Percentiles rank a stretch among this genome's conserved stretches.
These are phyloP conservation scores for Tetrapedia diversipes DNA, from an alignment of 2,888 invertebrate species.

Conservation along the genomic window DNA sequence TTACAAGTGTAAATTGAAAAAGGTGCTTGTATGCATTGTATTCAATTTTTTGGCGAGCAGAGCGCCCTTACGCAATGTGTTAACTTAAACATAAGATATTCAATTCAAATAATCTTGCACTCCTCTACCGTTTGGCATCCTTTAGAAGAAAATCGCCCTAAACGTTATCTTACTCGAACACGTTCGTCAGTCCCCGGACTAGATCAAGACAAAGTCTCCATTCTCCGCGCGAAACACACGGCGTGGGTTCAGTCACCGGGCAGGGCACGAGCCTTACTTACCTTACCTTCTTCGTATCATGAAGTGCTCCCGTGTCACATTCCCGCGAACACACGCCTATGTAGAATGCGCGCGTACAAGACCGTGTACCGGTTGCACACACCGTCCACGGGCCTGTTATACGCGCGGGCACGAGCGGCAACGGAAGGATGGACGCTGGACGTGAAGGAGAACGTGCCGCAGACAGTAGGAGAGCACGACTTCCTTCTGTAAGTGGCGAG, in stretches of 20 bases:
- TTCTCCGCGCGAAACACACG: conserved; percentile 54
- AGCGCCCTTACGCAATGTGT: no score
- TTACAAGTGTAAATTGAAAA: no score
- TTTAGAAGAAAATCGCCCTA: no score
- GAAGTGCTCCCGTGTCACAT: conserved; percentile 67
- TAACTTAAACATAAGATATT: no score
- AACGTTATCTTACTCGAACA: no score
- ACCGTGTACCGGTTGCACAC: not conserved
- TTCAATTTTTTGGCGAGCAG: no score
- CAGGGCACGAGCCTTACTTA: conserved; percentile 72
- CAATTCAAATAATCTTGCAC: no score
- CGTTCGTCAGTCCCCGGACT: no score
- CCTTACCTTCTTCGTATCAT: conserved; percentile 70
- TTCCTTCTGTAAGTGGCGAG: conserved; percentile 59
- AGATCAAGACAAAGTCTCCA: conserved; percentile 17
- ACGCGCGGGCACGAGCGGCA: conserved; percentile 28
- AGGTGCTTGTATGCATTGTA: no score
- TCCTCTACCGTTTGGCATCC: no score
- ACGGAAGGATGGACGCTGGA: conserved; percentile 59
- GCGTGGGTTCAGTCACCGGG: conserved; percentile 79
- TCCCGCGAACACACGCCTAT: conserved; percentile 31
- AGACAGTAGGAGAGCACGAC: conserved; percentile 57
- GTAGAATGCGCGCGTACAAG: not conserved
- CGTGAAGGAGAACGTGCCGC: conserved; percentile 58
- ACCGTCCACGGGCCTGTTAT: not conserved